Conservation (phyloP, 2,888 invertebrate species). For the Chymomyza fuscimana region DNA sequence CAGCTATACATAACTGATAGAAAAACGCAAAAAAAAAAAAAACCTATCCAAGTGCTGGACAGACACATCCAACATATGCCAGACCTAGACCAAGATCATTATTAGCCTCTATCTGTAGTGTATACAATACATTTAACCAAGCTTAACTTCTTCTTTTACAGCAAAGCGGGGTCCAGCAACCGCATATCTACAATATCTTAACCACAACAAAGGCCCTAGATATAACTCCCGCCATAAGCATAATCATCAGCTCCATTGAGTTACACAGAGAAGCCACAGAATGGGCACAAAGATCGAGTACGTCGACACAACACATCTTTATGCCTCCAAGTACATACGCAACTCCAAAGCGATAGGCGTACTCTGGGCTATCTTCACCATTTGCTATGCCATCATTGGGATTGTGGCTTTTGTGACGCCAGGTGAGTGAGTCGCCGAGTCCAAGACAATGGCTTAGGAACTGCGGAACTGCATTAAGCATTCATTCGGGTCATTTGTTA, state of each 20-base stretch:
- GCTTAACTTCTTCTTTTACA: slow-evolving; percentile 44
- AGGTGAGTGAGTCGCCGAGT: slow-evolving; percentile 64
- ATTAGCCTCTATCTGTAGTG: slow-evolving; percentile 22
- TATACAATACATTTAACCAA: slow-evolving; percentile 43
- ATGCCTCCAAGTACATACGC: slow-evolving; percentile 93
- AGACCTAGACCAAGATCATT: slow-evolving; percentile 25
- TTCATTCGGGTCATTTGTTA: slow-evolving; percentile 8
- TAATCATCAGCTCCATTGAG: not conserved
- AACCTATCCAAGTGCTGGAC: not conserved
- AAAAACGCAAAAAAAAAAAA: not conserved
- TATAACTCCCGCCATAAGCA: not conserved
- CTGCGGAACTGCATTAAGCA: slow-evolving; percentile 6
- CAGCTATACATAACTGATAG: slow-evolving; percentile 50
- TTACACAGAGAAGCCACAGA: slow-evolving; percentile 16
- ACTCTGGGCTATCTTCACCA: slow-evolving; percentile 98
- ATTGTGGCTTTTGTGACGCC: slow-evolving; percentile 97
- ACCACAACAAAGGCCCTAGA: not conserved
- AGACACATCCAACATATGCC: slow-evolving; percentile 1
- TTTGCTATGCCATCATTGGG: slow-evolving; percentile 97
- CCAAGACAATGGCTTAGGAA: not conserved
- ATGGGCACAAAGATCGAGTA: slow-evolving; percentile 97
- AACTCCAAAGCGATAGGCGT: slow-evolving; percentile 97
- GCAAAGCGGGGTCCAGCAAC: slow-evolving; percentile 13
- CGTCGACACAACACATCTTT: slow-evolving; percentile 93
- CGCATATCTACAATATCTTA: not conserved